A percentile compares a stretch with the other conserved stretches of the same genome.
These are phyloP conservation scores for Mola mola DNA, from an alignment of 2,113 vertebrate species.

Conservation along the genomic window DNA sequence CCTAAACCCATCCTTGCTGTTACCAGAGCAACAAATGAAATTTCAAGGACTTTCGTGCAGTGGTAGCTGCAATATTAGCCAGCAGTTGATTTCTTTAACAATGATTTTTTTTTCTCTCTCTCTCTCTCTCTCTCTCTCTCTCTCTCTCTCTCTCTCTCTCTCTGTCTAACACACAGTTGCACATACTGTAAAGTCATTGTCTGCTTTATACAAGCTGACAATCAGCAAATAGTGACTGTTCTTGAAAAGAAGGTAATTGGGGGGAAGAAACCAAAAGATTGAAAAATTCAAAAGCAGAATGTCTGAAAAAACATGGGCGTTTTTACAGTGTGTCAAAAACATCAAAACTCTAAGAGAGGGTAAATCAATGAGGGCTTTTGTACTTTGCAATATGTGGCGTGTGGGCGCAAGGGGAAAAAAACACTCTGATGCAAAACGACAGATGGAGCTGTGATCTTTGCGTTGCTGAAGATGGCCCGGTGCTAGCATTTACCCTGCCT, in stretches of 20 bases:
- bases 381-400: slow-evolving; percentile 50
- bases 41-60: slow-evolving; percentile 68
- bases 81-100: slow-evolving; percentile 46
- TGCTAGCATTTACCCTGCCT: slow-evolving; percentile 30
- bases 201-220: slow-evolving; percentile 60
- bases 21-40: slow-evolving; percentile 77
- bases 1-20: slow-evolving; percentile 67
- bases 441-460: neutral
- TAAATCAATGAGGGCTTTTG: slow-evolving; percentile 59
- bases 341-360: slow-evolving; percentile 66
- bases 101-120: slow-evolving; percentile 14
- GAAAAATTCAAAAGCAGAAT: slow-evolving; percentile 67
- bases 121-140: too few species aligned
- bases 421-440: neutral
- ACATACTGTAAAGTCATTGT: slow-evolving; percentile 68
- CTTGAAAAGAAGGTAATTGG: slow-evolving; percentile 11
- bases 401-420: slow-evolving; percentile 38
- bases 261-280: slow-evolving; percentile 46
- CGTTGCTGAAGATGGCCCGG: neutral
- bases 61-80: slow-evolving; percentile 32
- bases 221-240: slow-evolving; percentile 56
- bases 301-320: slow-evolving; percentile 72
- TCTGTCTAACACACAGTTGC: slow-evolving; percentile 26
- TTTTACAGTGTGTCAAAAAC: slow-evolving; percentile 68
- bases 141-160: slow-evolving; percentile 21